phyloP scores from a whole-genome alignment of 2,113 vertebrate species.

The Melanostigma gelatinosum region DNA sequence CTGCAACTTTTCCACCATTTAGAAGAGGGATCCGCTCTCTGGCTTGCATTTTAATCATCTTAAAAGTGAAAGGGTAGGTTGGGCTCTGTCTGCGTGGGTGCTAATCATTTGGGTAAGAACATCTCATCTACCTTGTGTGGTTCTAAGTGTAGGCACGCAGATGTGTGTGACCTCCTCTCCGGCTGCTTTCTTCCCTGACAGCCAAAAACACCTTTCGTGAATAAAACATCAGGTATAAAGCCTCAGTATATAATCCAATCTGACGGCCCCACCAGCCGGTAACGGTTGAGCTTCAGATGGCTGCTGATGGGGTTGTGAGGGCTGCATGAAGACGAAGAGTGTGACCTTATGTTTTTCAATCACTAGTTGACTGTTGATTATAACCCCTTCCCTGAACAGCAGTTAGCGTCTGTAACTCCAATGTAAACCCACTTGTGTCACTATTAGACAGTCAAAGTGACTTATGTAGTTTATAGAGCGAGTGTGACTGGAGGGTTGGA shows the following conservation, averaged over 20 bases:
- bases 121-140: slow-evolving; percentile 59
- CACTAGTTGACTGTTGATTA: not conserved
- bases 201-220: slow-evolving; percentile 72
- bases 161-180: slow-evolving; percentile 32
- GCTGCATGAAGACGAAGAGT: not conserved
- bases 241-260: slow-evolving; percentile 48
- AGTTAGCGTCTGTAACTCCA: not conserved
- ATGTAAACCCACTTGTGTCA: not conserved
- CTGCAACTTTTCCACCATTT: slow-evolving; percentile 24
- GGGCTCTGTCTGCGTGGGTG: slow-evolving; percentile 27
- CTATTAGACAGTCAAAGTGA: not conserved
- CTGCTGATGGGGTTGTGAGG: slow-evolving; percentile 12
- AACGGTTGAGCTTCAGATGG: slow-evolving; percentile 17
- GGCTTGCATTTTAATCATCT: slow-evolving; percentile 59
- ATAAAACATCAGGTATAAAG: slow-evolving; percentile 73
- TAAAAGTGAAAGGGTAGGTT: slow-evolving; percentile 54
- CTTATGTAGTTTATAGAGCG: too few species aligned
- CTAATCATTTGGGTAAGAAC: slow-evolving; percentile 64
- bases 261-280: slow-evolving; percentile 52
- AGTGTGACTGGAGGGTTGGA: too few species aligned
- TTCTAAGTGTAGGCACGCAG: slow-evolving; percentile 46
- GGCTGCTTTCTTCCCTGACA: slow-evolving; percentile 57
- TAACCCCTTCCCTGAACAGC: not conserved
- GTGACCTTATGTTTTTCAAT: not conserved
- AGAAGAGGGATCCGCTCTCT: slow-evolving; percentile 30